Base-by-base conservation (phyloP, 1,140 invertebrate species). In the Drosophila eugracilis region DNA sequence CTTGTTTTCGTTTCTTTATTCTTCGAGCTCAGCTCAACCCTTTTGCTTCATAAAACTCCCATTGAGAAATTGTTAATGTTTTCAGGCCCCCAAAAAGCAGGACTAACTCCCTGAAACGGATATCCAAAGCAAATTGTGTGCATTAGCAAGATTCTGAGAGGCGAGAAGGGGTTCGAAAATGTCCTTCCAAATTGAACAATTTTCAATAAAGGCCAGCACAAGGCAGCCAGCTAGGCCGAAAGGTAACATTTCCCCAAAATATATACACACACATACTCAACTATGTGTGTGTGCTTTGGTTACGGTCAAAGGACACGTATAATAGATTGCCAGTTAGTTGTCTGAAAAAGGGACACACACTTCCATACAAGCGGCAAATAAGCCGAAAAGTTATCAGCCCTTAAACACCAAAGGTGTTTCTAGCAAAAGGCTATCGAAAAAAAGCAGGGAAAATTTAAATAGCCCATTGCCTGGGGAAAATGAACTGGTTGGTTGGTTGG, bases 301-400 rank as follows among this genome's bases (percentile, higher is more conserved):
- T 88, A 88, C 83, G 83, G 70, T 83, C 83, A 78, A 67, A 75
- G 83, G 71, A 88, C 66, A 88, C 75, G 66, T 71, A 88, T 88
- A 88, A 88, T 88, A 63, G 84, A 83, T 69, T 72, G 81, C 36
- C 52, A 72, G 74, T 70, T 77, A 77, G 67, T 67, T 74, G 54
- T 22, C 70, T 30, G 32, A 52, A 78, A 83, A 88, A 75, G 47
- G 60, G 48, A 50, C 21, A 66, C 19, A 37, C 7, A 34, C 28
- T 50, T 15, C 42, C 30, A 65, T 14, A 44, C 4, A 34, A 30
- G 52, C 44, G 24, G 58, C 36, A 55, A 75, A 69, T 41, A 76
- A 76, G 71, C 73, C 28, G 14, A 42, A 22, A 62, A 78, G 79
- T 59, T 78, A 78, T 75, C 73, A 81, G 41, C 52, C 53, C 37